Percentiles rank a stretch among this genome's conserved stretches.
Conservation (phyloP, 2,797 vertebrate species). For the Toxotes lorentzi region DNA sequence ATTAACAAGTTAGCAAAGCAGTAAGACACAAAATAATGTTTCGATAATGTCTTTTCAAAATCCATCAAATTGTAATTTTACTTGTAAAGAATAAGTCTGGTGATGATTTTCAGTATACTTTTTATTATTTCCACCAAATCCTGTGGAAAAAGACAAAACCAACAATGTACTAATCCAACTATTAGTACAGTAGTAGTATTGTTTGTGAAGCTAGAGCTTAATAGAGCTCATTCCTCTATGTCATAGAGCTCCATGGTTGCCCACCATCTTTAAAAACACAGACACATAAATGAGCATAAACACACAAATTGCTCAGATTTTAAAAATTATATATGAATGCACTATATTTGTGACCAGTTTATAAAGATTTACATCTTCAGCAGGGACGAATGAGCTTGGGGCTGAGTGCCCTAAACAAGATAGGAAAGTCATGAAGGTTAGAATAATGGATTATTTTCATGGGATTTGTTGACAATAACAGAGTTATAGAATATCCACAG, state of each 20-base stretch:
- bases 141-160: too few species aligned
- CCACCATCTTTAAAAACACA: too few species aligned
- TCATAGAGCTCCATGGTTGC: not conserved
- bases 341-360: too few species aligned
- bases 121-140: not conserved
- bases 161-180: not conserved
- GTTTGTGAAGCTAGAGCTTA: not conserved
- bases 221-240: not conserved
- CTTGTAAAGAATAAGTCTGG: not conserved
- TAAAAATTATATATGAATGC: too few species aligned
- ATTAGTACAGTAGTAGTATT: too few species aligned
- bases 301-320: too few species aligned
- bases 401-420: too few species aligned
- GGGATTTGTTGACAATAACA: not conserved
- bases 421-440: not conserved
- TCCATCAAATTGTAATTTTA: not conserved
- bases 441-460: not conserved
- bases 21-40: not conserved
- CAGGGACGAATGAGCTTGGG: not conserved
- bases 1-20: not conserved
- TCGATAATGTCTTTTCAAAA: not conserved
- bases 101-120: not conserved
- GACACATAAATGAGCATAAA: too few species aligned
- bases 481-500: not conserved
- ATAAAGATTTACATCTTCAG: not conserved